Evolutionary conservation across 2,888 invertebrate genomes (phyloP), one percentile per base, ranked within the genome.

Genomic region (Caenorhabditis sp.): DNA sequence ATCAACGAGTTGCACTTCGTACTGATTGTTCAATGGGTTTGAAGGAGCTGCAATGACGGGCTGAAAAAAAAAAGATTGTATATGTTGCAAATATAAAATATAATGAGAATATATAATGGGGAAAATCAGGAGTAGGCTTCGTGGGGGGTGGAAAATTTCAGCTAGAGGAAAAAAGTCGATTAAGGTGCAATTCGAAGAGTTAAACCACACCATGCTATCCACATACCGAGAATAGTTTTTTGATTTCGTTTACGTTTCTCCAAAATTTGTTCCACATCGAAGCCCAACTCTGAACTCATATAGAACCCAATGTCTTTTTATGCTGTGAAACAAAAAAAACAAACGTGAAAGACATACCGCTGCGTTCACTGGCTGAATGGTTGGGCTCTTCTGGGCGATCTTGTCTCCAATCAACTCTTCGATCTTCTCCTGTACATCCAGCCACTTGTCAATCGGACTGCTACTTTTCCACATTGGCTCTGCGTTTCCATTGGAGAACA

Each of bases 1-100:
- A 93, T 98, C 98, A 86, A 95, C 94, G 93, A 96, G 95, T 92
- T 96, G 96, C 0, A 97, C 88, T 72, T 91, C 85, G 61, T 66
- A 91, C 56, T 92, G 91, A n/a, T 80, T 81, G 28, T 80, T 58
- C 28, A 82, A 75, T 51, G 76, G 74, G 22, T 19, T 56, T 10
- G 80, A 51, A 7, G 81, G 75, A 47, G 69, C 63, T 8, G 82
- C 74, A 16, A 74, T 63, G 6, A 80, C 70, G n/a, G 84, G 82
- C 82, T 84, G 74, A 66, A 82, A 82, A 41, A n/a, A 5, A 5
- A n/a, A 41, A 35, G 8, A 0, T 38, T 54, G 19, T 1, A 26
- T 10, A 16, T 35, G n/a, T 51, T 44, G 8, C 28, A 24, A 31
- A 0, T 24, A 22, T 6, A n/a, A n/a, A n/a, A n/a, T n/a, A n/a